Conservation (phyloP, 2,888 invertebrate genomes). For the Ophioninae sp. region DNA sequence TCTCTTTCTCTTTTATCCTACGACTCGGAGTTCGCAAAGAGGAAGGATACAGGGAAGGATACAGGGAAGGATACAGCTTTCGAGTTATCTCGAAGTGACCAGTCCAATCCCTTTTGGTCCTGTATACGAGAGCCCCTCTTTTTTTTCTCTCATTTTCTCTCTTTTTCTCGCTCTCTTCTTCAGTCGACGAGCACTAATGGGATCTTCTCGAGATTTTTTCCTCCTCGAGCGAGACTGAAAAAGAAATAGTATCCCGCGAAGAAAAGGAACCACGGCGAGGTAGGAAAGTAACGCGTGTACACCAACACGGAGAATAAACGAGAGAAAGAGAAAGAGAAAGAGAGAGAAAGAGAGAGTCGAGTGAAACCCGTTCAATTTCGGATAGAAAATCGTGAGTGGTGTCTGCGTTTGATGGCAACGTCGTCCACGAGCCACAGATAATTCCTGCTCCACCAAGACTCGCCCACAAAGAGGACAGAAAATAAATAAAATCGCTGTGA, state of each 20-base stretch:
- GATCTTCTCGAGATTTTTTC: slow-evolving; percentile 44
- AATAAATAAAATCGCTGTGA: neutral
- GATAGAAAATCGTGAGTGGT: slow-evolving; percentile 44
- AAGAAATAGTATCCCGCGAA: slow-evolving; percentile 32
- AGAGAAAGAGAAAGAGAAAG: neutral
- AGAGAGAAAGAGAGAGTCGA: neutral
- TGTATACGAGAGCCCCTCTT: too few relatives aligned
- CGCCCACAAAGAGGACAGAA: neutral
- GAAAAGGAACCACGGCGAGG: slow-evolving; percentile 38
- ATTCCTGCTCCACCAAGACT: neutral
- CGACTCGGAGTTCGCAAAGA: slow-evolving; percentile 37
- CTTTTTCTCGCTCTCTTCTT: too few relatives aligned
- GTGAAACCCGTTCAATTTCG: slow-evolving; percentile 35
- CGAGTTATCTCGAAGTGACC: slow-evolving; percentile 65
- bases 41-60: slow-evolving; percentile 36
- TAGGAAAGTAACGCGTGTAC: neutral
- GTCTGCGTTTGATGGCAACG: slow-evolving; percentile 45
- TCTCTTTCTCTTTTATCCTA: neutral
- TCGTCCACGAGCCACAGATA: slow-evolving; percentile 10
- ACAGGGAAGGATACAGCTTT: slow-evolving; percentile 23
- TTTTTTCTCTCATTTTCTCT: too few relatives aligned
- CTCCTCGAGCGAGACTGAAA: slow-evolving; percentile 39
- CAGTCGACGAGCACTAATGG: slow-evolving; percentile 59
- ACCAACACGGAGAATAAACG: neutral
- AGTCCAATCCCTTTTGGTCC: slow-evolving; percentile 46